Evolutionary conservation across 2,888 invertebrate species (phyloP).

Genomic region (Drosophila formosana): DNA sequence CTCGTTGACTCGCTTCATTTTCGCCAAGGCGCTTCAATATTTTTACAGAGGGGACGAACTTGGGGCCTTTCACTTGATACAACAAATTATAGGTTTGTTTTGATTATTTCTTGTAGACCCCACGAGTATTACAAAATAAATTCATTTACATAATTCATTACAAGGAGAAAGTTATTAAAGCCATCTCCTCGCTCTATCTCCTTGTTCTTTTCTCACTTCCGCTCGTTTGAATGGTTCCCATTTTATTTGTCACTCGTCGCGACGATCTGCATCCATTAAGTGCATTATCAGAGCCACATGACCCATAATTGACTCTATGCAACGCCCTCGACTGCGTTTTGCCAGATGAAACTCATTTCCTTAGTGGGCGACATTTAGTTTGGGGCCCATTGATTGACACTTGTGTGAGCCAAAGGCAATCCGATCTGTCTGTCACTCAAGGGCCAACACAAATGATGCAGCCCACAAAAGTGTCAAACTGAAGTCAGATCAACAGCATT

Average conservation of each 20-base stretch:
- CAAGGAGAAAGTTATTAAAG: conserved; percentile 24
- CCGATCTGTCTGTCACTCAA: conserved; percentile 58
- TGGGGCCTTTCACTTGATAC: conserved; percentile 79
- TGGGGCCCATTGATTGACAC: conserved; percentile 62
- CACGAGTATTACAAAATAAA: conserved; percentile 66
- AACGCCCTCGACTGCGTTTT: conserved; percentile 42
- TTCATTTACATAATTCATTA: conserved; percentile 73
- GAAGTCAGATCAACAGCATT: conserved; percentile 71
- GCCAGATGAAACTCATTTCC: conserved; percentile 51
- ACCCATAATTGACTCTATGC: conserved; percentile 57
- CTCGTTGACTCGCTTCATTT: conserved; percentile 12
- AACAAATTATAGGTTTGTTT: conserved; percentile 78
- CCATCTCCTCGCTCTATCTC: not conserved
- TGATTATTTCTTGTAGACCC: conserved; percentile 64
- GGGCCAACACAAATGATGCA: conserved; percentile 35
- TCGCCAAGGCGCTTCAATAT: conserved; percentile 56
- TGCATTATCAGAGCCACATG: conserved; percentile 55
- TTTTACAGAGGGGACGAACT: conserved; percentile 44
- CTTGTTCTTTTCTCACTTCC: conserved; percentile 2
- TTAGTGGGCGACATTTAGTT: conserved; percentile 51
- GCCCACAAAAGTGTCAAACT: conserved; percentile 78
- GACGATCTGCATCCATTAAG: conserved; percentile 39
- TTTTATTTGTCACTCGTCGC: conserved; percentile 54
- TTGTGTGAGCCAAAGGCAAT: conserved; percentile 46
- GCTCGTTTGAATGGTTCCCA: not conserved